Percentiles rank a stretch among this genome's conserved stretches.
These are phyloP conservation scores for Carlito syrichta DNA, from an alignment of 2,113 vertebrate genomes.

Conservation along the genomic window DNA sequence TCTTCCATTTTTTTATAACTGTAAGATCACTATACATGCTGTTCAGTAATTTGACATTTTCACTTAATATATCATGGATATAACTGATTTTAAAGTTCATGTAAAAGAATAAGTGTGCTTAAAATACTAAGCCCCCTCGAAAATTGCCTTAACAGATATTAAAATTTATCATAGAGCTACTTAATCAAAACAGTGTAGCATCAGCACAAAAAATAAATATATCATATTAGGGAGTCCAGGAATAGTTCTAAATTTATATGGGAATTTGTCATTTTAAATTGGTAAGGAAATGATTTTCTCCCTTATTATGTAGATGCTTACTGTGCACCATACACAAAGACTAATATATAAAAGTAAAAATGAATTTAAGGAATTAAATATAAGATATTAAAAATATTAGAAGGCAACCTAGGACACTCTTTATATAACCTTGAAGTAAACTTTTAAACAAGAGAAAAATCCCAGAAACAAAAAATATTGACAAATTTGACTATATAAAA, in stretches of 20 bases:
- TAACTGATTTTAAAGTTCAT: not conserved
- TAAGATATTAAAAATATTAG: not conserved
- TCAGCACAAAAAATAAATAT: not conserved
- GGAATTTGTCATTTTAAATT: not conserved
- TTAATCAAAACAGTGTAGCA: slow-evolving; percentile 7
- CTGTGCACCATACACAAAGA: not conserved
- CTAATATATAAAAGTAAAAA: not conserved
- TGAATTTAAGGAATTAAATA: slow-evolving; percentile 10
- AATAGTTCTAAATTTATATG: not conserved
- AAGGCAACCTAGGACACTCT: not conserved
- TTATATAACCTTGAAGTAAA: not conserved
- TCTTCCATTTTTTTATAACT: not conserved
- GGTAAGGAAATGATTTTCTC: not conserved
- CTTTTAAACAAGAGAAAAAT: not conserved
- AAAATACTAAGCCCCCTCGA: not conserved
- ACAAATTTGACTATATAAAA: not conserved
- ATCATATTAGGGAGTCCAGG: not conserved
- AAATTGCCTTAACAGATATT: not conserved
- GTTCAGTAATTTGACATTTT: not conserved
- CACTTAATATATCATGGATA: not conserved
- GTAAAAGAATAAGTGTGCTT: not conserved
- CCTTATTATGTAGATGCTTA: not conserved
- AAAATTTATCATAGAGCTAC: not conserved
- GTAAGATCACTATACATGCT: not conserved
- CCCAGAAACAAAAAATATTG: not conserved